Base-by-base conservation (phyloP, 2,797 vertebrate species). In the Schizothorax lantsangensis region DNA sequence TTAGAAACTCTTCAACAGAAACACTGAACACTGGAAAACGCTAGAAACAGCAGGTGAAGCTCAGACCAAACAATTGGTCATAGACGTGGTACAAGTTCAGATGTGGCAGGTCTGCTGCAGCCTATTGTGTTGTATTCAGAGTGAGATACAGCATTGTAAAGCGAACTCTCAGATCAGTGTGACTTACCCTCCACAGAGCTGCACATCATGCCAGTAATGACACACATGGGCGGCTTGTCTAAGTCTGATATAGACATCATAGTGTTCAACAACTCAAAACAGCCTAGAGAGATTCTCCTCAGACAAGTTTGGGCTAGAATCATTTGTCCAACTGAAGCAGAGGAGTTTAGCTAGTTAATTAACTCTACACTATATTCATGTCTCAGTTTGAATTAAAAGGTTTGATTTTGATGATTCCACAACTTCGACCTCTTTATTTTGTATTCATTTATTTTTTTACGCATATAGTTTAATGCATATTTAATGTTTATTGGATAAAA, bases 41-140 rank as follows among this genome's bases (percentile, higher is more conserved):
- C 74, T 78, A 57, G 23, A 68, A 68, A 30, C 23, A 78, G 59
- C 62, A 84, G 83, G 73, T 78, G 62, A 54, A 54, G 73, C 62
- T 84, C 59, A 68, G 66, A 54, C 83, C n/a, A 84, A 84, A 45
- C 36, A 54, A 52, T 84, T 30, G 68, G 62, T 79, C 7, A 43
- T 43, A 19, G 74, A 79, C 26, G n/a, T 9, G n/a, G 74, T 69
- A 43, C 47, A 84, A 33, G 47, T 54, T 79, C n/a, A 78, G 66
- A 71, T 82, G 6, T 38, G 66, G 47, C 45, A 38, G 45, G 36
- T 54, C 47, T 57, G 23, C 26, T 71, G n/a, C 33, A 68, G 59
- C 23, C 33, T 52, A 84, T 77, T 30, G 59, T 68, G 59, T 78
- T n/a, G 59, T 38, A 52, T 78, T 77, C 6, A 40, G 33, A 26